phyloP scores from a whole-genome alignment of 2,888 invertebrate genomes.

The Yponomeuta evonymella region DNA sequence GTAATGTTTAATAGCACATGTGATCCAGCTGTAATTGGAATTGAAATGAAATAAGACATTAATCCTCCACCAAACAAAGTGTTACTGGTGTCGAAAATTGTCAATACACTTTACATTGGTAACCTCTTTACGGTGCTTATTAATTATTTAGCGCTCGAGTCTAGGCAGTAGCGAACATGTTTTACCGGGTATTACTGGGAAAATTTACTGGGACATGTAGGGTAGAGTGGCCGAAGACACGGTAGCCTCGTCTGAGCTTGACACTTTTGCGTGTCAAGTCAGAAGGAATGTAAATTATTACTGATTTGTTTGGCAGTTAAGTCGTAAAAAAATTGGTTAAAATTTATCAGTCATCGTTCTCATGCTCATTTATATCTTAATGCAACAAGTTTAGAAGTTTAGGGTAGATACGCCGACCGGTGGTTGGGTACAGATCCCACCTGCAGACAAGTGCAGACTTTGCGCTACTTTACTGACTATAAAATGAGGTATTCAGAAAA shows the following conservation, averaged over 20 bases:
- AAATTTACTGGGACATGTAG: background rate
- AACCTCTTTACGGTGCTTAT: background rate
- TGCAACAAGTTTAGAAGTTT: no score
- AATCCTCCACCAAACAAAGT: background rate
- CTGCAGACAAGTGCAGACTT: no score
- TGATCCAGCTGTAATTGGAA: no score
- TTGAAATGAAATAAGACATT: background rate
- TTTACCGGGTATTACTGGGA: background rate
- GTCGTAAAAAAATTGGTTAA: no score
- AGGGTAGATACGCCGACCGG: no score
- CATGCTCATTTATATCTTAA: no score
- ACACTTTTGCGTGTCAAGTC: background rate
- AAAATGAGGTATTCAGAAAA: no score
- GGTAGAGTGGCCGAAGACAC: background rate
- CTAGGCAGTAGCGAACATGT: background rate
- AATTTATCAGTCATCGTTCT: no score
- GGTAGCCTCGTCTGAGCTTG: background rate
- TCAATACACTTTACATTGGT: background rate
- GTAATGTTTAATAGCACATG: no score
- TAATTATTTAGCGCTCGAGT: background rate
- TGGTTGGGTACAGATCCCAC: no score
- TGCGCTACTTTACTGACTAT: no score
- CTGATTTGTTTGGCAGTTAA: no score
- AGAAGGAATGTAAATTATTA: background rate
- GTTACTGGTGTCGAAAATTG: background rate